Percentiles rank a stretch among this genome's conserved stretches.
These are phyloP conservation scores for Lepus timidus DNA, from an alignment of 2,113 vertebrate genomes.

Conservation along the genomic window DNA sequence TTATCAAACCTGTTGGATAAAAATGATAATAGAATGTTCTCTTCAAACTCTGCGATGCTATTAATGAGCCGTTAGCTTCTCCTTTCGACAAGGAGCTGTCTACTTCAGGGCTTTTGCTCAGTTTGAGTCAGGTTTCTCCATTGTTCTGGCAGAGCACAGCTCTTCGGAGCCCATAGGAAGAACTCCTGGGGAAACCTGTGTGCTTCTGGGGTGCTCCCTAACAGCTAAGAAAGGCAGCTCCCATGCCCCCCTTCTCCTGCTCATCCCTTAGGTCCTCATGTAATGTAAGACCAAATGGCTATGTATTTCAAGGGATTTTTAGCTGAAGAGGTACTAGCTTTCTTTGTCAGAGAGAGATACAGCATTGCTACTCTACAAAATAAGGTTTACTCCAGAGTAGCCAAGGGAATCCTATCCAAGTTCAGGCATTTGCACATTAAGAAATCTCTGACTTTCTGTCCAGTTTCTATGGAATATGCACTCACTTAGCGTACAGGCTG, in stretches of 20 bases:
- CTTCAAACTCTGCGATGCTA: neutral
- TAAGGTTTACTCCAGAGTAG: neutral
- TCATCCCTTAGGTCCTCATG: neutral
- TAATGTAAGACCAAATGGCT: neutral
- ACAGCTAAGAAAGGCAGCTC: neutral
- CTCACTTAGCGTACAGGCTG: neutral
- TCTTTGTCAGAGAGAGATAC: neutral
- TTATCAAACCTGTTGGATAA: neutral
- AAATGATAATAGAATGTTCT: conserved; percentile 24
- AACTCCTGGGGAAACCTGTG: neutral
- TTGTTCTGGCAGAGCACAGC: neutral
- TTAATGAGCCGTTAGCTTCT: neutral
- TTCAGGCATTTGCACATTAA: neutral
- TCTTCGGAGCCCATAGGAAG: neutral
- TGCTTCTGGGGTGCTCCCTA: neutral
- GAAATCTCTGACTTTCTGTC: neutral
- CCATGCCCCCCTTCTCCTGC: neutral
- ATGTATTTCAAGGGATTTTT: neutral
- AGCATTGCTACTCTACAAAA: neutral
- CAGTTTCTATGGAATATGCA: neutral
- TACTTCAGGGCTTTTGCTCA: neutral
- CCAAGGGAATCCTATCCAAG: neutral
- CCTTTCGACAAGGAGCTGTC: neutral
- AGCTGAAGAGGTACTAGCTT: neutral
- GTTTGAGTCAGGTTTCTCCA: neutral